Evolutionary conservation across 2,888 invertebrate species (phyloP), one percentile per base, ranked within the genome.

Genomic region (Cryptocheilus praepositus): DNA sequence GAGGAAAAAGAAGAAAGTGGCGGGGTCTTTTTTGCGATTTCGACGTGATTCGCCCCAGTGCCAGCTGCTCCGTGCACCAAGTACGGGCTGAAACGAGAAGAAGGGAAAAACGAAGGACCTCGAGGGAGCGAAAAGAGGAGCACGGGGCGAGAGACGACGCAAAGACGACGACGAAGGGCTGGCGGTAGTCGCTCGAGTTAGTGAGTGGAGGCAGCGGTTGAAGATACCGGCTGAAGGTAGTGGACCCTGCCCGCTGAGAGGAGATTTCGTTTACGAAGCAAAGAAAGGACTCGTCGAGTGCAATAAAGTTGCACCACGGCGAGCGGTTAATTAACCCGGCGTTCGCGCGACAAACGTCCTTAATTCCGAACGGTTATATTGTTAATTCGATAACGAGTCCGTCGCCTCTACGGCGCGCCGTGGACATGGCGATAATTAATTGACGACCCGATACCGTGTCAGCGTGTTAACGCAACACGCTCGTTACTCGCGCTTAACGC

Each of bases 371-470:
- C 25, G 63, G 70, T 22, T 45, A 57, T 52, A 45, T 46, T 61
- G 64, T 68, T 71, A 68, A 70, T 51, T 58, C 57, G 49, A 53
- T 25, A 62, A 68, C 21, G 56, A 70, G 46, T 63, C 3, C 16
- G 53, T 46, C 59, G 45, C 45, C 36, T 36, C 36, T 4, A 36
- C 36, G 36, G 7, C 8, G 36, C 36, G 13, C 36, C 36, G 8
- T 36, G 36, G 36, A 36, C 36, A 11, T 11, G 36, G 19, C 11
- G 56, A 72, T 67, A 76, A 76, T 67, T 69, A 69, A 67, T 69
- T 52, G 66, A 62, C 61, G 36, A 43, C 43, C n/a, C 57, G 57
- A 59, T 7, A 8, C 18, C 61, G 57, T 60, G 43, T 45, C 18
- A 25, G 49, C 58, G 45, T 61, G 51, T 59, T 58, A 45, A 11